Evolutionary conservation across 2,888 invertebrate genomes (phyloP), one percentile per base, ranked within the genome.

Genomic region (Kuschelorhynchus macadamiae): DNA sequence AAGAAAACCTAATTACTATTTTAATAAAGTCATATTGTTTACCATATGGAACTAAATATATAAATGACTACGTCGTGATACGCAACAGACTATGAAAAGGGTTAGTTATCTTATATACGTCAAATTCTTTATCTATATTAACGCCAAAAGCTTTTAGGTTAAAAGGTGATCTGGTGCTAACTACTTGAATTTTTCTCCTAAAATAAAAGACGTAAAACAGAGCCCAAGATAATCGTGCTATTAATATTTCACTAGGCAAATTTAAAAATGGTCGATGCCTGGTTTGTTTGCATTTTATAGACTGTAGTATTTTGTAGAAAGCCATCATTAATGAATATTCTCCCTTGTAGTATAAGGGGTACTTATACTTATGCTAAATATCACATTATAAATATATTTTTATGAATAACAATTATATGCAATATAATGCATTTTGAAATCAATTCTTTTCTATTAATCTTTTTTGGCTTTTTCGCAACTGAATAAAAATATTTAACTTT

Each of bases 91-190:
- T 36, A 47, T 33, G 8, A 50, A 55, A 55, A 41, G 55, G 42
- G 55, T 55, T 55, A 41, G 12, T n/a, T 55, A 41, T 55, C 41
- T 18, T 25, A 7, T 21, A n/a, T 7, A 5, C n/a, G 36, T 50
- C 61, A 36, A 36, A 36, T 21, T 36, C 7, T 39, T 70, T 66
- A 70, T 70, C 70, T 44, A 11, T 8, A 47, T 52, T 57, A 52
- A 79, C 81, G 81, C 79, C 80, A 82, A 81, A 81, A 80, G 83
- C 84, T 83, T 83, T 84, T 83, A 83, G 83, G 83, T 82, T 84
- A 84, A 84, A 84, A 84, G 84, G 84, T 84, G 84, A 83, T 84
- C 84, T 84, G 84, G 83, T 82, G 83, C 81, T 83, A 83, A 84
- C 80, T 82, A 82, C 82, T 82, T 82, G 80, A 82, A 80, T 72